A percentile compares a stretch with the other conserved stretches of the same genome.
phyloP scores from a whole-genome alignment of 2,797 vertebrate genomes.

The Tarsius wallacei region DNA sequence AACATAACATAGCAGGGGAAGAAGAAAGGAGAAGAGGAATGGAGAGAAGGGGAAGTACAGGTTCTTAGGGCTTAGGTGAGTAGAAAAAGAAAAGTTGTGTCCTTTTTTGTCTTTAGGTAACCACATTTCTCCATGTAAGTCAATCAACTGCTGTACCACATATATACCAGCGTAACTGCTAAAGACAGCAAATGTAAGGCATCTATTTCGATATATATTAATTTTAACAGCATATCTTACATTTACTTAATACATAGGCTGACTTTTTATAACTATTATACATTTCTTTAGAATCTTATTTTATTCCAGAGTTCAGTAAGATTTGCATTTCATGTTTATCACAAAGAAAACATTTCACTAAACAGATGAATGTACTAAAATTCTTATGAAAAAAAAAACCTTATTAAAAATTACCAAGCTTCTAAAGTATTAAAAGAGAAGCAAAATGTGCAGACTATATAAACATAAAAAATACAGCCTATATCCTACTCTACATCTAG shows the following conservation, averaged over 20 bases:
- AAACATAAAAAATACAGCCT: neutral
- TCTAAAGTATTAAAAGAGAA: slow-evolving; percentile 4
- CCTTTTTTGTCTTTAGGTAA: neutral
- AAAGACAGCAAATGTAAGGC: neutral
- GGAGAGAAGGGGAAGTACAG: neutral
- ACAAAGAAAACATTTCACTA: neutral
- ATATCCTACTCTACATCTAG: neutral
- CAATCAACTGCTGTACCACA: neutral
- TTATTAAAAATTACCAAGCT: neutral
- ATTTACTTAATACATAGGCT: neutral
- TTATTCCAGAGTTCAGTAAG: slow-evolving; percentile 33
- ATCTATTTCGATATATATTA: neutral
- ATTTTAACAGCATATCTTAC: neutral
- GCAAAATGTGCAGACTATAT: neutral
- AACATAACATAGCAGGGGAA: neutral
- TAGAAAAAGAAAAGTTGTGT: neutral
- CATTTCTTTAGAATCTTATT: slow-evolving; percentile 37
- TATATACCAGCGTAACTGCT: neutral
- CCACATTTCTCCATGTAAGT: neutral
- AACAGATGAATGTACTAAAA: neutral
- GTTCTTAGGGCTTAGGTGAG: no score
- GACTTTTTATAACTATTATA: neutral
- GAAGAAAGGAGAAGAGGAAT: no score
- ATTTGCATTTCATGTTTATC: slow-evolving; percentile 43
- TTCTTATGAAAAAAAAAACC: neutral